These are phyloP conservation scores for Diplazon laetatorius DNA, from an alignment of 2,888 invertebrate genomes.

Conservation along the genomic window DNA sequence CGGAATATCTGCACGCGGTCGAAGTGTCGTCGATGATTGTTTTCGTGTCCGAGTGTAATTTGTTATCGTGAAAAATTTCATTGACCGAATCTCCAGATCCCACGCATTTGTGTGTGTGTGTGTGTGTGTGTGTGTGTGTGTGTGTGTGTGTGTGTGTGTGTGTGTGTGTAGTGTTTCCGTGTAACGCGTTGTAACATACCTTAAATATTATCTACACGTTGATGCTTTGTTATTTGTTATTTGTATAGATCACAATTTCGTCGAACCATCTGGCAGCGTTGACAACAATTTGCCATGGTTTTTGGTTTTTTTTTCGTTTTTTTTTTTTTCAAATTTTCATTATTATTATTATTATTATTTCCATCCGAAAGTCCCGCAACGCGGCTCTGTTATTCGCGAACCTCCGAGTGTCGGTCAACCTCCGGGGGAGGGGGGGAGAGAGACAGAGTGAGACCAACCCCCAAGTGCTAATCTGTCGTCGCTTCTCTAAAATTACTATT, in stretches of 20 bases:
- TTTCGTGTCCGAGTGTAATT: conserved; percentile 36
- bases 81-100: conserved; percentile 63
- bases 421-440: too few species aligned
- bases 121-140: conserved; percentile 42
- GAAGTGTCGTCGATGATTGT: conserved; percentile 37
- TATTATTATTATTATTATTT: too few species aligned
- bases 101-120: conserved; percentile 60
- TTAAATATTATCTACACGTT: conserved; percentile 80
- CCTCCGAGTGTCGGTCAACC: conserved; percentile 35
- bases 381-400: conserved; percentile 42
- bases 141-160: conserved; percentile 52
- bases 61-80: too few species aligned
- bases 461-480: conserved; percentile 11
- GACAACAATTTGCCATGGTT: conserved; percentile 74
- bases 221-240: conserved; percentile 80
- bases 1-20: conserved; percentile 57
- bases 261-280: conserved; percentile 79
- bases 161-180: conserved; percentile 47
- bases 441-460: too few species aligned
- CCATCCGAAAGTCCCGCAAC: conserved; percentile 62
- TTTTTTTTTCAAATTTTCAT: too few species aligned
- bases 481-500: conserved; percentile 49
- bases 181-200: conserved; percentile 70
- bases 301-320: too few species aligned
- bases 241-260: conserved; percentile 81